phyloP scores from a whole-genome alignment of 2,888 invertebrate genomes.

The Agrochola litura region DNA sequence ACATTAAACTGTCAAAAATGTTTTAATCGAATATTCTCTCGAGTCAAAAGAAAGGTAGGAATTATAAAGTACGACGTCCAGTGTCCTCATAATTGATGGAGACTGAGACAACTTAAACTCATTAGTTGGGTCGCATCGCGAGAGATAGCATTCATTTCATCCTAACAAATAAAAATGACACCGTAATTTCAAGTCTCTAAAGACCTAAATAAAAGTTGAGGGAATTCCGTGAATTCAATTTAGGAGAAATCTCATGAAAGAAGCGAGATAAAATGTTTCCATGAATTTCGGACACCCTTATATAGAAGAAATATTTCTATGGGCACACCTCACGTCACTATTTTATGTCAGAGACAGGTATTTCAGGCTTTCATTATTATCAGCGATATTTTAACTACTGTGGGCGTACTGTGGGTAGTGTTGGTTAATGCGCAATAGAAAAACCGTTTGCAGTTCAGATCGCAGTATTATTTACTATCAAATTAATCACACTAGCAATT shows the following conservation, averaged over 20 bases:
- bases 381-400: too few species aligned
- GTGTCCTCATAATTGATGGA: conserved; percentile 20
- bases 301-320: too few species aligned
- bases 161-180: conserved; percentile 38
- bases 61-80: conserved; percentile 47
- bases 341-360: too few species aligned
- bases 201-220: conserved; percentile 24
- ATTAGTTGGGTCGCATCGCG: conserved; percentile 23
- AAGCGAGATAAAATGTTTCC: conserved; percentile 13
- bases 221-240: conserved; percentile 18
- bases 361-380: too few species aligned
- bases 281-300: conserved; percentile 13
- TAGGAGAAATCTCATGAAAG: not conserved
- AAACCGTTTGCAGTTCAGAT: too few species aligned
- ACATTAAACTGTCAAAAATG: conserved; percentile 21
- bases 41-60: conserved; percentile 26
- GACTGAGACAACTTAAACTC: conserved; percentile 23
- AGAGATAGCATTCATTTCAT: conserved; percentile 32
- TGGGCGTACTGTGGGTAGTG: too few species aligned
- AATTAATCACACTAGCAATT: too few species aligned
- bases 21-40: conserved; percentile 37
- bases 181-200: conserved; percentile 24
- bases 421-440: too few species aligned
- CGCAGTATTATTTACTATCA: too few species aligned
- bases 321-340: conserved; percentile 1